These are phyloP conservation scores for Chinchilla lanigera DNA, from an alignment of 2,113 vertebrate genomes.

Conservation along the genomic window DNA sequence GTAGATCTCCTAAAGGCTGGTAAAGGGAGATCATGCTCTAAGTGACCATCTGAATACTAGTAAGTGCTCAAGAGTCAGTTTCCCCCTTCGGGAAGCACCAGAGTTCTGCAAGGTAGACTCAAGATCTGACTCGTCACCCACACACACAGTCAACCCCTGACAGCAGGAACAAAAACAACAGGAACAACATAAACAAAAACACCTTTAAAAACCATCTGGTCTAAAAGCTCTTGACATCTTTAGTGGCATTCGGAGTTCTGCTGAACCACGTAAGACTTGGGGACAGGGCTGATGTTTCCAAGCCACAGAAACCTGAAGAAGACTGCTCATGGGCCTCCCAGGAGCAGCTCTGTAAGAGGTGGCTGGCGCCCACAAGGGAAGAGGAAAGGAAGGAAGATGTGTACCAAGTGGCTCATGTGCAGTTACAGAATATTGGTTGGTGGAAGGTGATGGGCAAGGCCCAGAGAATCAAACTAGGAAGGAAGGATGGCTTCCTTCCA, in stretches of 20 bases:
- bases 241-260: conserved; percentile 18
- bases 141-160: background rate
- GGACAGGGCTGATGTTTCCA: conserved; percentile 6
- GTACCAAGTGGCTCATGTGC: background rate
- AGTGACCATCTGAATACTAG: background rate
- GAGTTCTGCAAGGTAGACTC: background rate
- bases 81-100: background rate
- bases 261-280: background rate
- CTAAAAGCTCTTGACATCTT: background rate
- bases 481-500: conserved; percentile 38
- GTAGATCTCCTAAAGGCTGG: background rate
- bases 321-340: background rate
- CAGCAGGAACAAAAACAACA: background rate
- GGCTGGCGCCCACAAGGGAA: background rate
- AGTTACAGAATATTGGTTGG: background rate
- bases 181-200: background rate
- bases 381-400: background rate
- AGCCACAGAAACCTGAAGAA: background rate
- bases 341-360: background rate
- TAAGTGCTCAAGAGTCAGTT: conserved; percentile 24
- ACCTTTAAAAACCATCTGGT: conserved; percentile 14
- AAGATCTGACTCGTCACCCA: background rate
- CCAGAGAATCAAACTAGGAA: background rate
- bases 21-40: background rate
- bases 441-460: background rate